These are phyloP conservation scores for Microtus californicus DNA, from an alignment of 2,797 vertebrate species.

Conservation along the genomic window DNA sequence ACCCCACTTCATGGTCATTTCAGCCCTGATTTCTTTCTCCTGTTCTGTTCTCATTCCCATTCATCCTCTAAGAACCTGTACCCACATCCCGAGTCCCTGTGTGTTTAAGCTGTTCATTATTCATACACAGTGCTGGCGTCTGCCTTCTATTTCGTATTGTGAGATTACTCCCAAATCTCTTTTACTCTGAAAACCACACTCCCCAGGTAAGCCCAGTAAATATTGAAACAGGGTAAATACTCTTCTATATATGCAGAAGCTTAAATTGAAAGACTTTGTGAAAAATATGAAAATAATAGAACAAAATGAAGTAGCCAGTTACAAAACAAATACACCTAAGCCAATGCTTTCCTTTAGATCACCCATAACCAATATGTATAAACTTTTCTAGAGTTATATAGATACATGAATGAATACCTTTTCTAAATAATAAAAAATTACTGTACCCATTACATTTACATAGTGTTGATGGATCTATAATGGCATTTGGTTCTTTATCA, in stretches of 20 bases:
- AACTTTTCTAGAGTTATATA: not conserved
- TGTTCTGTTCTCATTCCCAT: not conserved
- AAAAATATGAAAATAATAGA: constrained; percentile 14
- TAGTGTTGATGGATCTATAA: not conserved
- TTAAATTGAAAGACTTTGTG: constrained; percentile 27
- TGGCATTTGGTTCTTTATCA: not conserved
- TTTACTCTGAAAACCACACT: not conserved
- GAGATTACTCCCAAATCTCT: not conserved
- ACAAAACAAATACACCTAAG: constrained; percentile 24
- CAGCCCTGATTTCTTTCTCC: not conserved
- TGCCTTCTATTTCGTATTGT: not conserved
- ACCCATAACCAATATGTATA: not conserved
- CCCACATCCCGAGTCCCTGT: not conserved
- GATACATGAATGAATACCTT: not conserved
- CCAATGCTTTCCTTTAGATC: not conserved
- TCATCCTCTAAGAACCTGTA: rapidly evolving
- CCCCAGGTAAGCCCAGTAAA: not conserved
- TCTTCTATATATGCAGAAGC: not conserved
- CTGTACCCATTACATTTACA: not conserved
- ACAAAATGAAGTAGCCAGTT: not conserved
- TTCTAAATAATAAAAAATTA: not conserved
- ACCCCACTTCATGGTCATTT: not conserved
- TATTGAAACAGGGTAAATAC: constrained; percentile 15
- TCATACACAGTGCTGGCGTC: not conserved
- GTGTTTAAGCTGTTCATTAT: not conserved